These are phyloP conservation scores for Narcine bancroftii DNA, from an alignment of 2,113 vertebrate species.

Conservation along the genomic window DNA sequence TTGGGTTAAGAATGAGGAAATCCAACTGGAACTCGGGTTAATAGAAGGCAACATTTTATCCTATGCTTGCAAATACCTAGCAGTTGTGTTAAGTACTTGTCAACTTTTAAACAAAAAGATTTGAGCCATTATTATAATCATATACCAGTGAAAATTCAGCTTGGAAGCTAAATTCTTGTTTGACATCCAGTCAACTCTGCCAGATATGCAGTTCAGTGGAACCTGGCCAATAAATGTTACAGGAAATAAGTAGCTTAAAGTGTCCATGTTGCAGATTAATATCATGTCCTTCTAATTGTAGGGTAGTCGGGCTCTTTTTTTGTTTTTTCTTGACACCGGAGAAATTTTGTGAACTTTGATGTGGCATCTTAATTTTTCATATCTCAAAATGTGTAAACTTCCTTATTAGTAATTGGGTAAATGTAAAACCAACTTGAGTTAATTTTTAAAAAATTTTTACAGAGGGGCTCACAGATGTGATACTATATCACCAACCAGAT, in stretches of 20 bases:
- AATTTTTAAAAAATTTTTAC: slow-evolving; percentile 41
- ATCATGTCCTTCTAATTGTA: not conserved
- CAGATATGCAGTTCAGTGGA: not conserved
- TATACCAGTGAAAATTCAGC: too few species aligned
- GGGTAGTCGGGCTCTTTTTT: not conserved
- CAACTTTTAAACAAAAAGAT: too few species aligned
- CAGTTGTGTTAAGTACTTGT: too few species aligned
- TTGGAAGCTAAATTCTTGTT: too few species aligned
- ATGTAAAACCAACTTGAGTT: not conserved
- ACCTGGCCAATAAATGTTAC: not conserved
- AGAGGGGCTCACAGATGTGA: slow-evolving; percentile 97
- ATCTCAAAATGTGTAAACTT: not conserved
- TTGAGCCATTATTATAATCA: too few species aligned
- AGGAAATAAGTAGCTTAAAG: not conserved
- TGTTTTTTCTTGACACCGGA: not conserved
- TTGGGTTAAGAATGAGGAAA: too few species aligned
- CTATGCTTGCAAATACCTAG: too few species aligned
- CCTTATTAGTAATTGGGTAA: not conserved
- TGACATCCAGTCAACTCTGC: not conserved
- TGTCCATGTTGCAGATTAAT: too few species aligned
- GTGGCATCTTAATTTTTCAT: not conserved
- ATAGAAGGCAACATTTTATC: too few species aligned
- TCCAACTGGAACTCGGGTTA: too few species aligned
- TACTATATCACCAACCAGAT: slow-evolving; percentile 93
- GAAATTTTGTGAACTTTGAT: not conserved